These are phyloP conservation scores for Trichopoda pennipes DNA, from an alignment of 2,888 invertebrate genomes.

Conservation along the genomic window DNA sequence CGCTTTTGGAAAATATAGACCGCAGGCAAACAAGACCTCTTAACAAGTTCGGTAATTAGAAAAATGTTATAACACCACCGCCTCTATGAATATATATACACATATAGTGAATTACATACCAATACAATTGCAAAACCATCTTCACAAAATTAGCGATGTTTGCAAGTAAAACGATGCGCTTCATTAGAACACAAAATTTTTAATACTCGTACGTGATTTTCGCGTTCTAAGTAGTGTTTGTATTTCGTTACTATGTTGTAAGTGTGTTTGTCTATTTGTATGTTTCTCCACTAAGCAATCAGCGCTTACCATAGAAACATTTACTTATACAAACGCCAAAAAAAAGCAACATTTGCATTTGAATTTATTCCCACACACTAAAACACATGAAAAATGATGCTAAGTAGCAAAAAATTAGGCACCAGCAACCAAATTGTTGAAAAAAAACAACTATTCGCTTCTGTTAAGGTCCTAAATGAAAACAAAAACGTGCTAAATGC, in stretches of 20 bases:
- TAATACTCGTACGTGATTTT: slow-evolving; percentile 52
- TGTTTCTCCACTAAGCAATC: background rate
- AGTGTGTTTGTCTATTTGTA: background rate
- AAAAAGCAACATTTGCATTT: slow-evolving; percentile 44
- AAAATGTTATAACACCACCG: slow-evolving; percentile 48
- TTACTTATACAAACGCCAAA: slow-evolving; percentile 19
- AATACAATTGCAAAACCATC: slow-evolving; percentile 43
- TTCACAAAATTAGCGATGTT: slow-evolving; percentile 55
- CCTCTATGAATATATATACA: background rate
- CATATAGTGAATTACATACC: slow-evolving; percentile 25
- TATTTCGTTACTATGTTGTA: background rate
- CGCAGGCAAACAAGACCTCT: slow-evolving; percentile 61
- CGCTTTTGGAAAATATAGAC: slow-evolving; percentile 52
- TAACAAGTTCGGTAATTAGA: slow-evolving; percentile 68
- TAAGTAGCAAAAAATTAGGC: slow-evolving; percentile 23
- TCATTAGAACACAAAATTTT: slow-evolving; percentile 62
- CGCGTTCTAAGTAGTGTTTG: slow-evolving; percentile 29
- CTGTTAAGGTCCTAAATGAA: slow-evolving; percentile 64
- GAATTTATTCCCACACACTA: slow-evolving; percentile 22
- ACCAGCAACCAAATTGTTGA: background rate
- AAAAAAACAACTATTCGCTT: background rate
- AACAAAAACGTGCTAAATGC: slow-evolving; percentile 80
- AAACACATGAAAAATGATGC: background rate
- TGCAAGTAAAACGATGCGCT: slow-evolving; percentile 62
- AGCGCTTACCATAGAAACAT: too few species aligned